Evolutionary conservation across 2,888 invertebrate genomes (phyloP).

Genomic region (Minunthozetes semirufus): DNA sequence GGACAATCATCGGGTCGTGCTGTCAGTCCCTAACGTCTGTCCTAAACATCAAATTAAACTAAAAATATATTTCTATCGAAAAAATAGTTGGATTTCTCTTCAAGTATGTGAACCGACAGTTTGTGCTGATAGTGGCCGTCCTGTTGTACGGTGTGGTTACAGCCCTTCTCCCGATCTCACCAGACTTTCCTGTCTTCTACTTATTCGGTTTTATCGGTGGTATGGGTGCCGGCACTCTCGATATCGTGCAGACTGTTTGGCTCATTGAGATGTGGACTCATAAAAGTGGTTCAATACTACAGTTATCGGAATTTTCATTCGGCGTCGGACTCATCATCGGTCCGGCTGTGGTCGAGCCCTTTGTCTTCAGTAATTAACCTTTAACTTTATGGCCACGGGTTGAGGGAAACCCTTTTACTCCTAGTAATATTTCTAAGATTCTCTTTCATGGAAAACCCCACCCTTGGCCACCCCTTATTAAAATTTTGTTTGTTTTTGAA

Average conservation of each 20-base stretch:
- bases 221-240: neutral
- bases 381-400: neutral
- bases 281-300: slow-evolving; percentile 10
- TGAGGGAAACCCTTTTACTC: too few relatives aligned
- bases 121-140: neutral
- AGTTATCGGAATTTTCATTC: slow-evolving; percentile 9
- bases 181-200: neutral
- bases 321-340: neutral
- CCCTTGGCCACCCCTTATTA: too few relatives aligned
- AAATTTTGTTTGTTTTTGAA: too few relatives aligned
- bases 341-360: neutral
- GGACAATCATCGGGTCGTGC: slow-evolving; percentile 5
- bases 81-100: slow-evolving; percentile 19
- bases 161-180: neutral
- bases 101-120: slow-evolving; percentile 19
- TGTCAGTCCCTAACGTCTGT: neutral
- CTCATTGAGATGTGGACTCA: slow-evolving; percentile 21
- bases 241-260: slow-evolving; percentile 17
- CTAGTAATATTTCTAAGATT: too few relatives aligned
- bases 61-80: neutral
- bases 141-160: neutral
- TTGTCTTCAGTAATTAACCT: neutral
- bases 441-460: too few relatives aligned
- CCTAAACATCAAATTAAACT: neutral
- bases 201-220: slow-evolving; percentile 5